These are phyloP conservation scores for Ophiodon elongatus DNA, from an alignment of 2,113 vertebrate species.

Conservation along the genomic window DNA sequence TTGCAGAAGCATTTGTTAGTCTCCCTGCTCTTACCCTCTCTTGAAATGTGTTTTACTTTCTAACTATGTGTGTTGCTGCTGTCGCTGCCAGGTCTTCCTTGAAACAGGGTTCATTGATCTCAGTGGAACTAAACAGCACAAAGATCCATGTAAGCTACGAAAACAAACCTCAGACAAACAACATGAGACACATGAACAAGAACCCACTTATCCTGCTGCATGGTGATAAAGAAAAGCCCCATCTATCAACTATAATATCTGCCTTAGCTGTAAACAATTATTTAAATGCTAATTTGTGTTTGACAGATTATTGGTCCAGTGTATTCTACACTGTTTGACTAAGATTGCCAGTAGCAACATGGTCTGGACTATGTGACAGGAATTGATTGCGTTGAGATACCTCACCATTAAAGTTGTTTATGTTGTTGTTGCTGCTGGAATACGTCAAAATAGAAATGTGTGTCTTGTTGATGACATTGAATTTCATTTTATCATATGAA, in stretches of 20 bases:
- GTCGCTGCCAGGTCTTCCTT: constrained; percentile 5
- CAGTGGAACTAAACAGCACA: constrained; percentile 20
- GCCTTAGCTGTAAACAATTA: constrained; percentile 29
- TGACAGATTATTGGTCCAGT: constrained; percentile 10
- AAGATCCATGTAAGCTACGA: constrained; percentile 4
- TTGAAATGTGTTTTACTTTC: constrained; percentile 6
- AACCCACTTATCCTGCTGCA: constrained; percentile 7
- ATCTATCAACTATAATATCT: constrained; percentile 34
- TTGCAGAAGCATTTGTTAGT: not conserved
- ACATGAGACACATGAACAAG: not conserved
- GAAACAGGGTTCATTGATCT: constrained; percentile 13
- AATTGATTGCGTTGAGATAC: constrained; percentile 21
- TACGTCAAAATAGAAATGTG: not conserved
- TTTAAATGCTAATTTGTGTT: constrained; percentile 31
- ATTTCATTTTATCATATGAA: not conserved
- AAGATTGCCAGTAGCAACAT: not conserved
- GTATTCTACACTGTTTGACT: not conserved
- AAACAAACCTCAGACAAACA: not conserved
- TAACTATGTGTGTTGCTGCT: not conserved
- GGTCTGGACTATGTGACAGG: not conserved
- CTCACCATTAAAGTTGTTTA: not conserved
- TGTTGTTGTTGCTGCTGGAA: not conserved
- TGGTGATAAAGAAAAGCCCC: constrained; percentile 30
- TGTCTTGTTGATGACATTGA: not conserved
- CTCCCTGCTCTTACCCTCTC: not conserved